Conservation (phyloP, 2,888 invertebrate genomes). For the Phoenoteleia sp. region DNA sequence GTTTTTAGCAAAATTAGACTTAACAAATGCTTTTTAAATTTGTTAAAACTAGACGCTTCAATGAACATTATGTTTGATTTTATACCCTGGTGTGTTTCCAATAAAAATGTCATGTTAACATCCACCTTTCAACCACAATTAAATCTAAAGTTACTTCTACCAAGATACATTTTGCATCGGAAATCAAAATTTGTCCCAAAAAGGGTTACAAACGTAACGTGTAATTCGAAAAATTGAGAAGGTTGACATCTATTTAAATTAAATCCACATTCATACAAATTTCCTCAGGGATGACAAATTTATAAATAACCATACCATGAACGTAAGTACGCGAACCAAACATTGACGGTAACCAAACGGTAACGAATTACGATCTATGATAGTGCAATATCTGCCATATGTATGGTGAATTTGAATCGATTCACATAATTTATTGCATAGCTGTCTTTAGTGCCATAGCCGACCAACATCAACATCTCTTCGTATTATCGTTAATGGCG, state of each 20-base stretch:
- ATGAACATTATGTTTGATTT: too few species aligned
- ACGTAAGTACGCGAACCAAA: constrained; percentile 1
- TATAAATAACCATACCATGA: too few species aligned
- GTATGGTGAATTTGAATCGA: constrained; percentile 60
- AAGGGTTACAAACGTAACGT: constrained; percentile 14
- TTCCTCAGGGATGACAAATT: background rate
- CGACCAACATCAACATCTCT: constrained; percentile 60
- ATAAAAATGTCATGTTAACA: too few species aligned
- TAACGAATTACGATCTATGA: constrained; percentile 49
- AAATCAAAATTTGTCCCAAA: constrained; percentile 49
- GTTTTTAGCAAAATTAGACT: too few species aligned
- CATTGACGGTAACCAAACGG: background rate
- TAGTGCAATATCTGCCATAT: constrained; percentile 50
- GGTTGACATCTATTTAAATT: background rate
- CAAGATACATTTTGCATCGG: constrained; percentile 12
- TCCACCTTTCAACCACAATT: too few species aligned
- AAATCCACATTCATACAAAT: background rate
- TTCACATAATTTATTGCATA: constrained; percentile 64
- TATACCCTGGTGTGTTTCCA: too few species aligned
- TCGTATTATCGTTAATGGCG: constrained; percentile 53
- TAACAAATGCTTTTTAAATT: too few species aligned
- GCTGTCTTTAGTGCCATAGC: constrained; percentile 66
- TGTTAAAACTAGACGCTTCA: too few species aligned
- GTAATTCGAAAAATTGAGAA: background rate
- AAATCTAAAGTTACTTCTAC: too few species aligned